A percentile compares a stretch with the other conserved stretches of the same genome.
Conservation (phyloP, 2,888 invertebrate species). For the Patella caerulea region DNA sequence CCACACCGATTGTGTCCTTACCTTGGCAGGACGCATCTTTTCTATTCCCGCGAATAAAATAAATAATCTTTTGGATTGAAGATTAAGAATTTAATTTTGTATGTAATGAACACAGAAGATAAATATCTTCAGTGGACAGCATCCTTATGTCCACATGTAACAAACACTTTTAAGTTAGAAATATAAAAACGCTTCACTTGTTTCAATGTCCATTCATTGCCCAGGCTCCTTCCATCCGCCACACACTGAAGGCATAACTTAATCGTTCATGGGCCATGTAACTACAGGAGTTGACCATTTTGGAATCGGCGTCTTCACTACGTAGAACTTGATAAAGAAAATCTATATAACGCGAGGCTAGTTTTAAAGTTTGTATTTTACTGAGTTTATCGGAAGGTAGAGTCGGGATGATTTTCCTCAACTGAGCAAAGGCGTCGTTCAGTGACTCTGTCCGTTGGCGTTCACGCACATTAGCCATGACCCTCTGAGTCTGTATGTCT, state of each 20-base stretch:
- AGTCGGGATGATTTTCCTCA: constrained; percentile 96
- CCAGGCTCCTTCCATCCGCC: constrained; percentile 98
- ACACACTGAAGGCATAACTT: constrained; percentile 94
- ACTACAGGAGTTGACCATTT: constrained; percentile 38
- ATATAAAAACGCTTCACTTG: too few species aligned
- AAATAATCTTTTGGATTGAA: too few species aligned
- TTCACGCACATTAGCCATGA: constrained; percentile 92
- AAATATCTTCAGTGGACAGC: too few species aligned
- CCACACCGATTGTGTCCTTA: too few species aligned
- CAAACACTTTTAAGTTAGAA: too few species aligned
- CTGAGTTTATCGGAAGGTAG: constrained; percentile 97
- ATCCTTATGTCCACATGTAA: too few species aligned
- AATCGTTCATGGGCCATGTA: constrained; percentile 90
- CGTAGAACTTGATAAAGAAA: constrained; percentile 77
- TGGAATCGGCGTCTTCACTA: constrained; percentile 34
- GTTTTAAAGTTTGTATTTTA: constrained; percentile 96
- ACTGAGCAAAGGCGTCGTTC: constrained; percentile 86
- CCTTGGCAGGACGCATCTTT: too few species aligned
- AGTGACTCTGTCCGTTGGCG: constrained; percentile 75
- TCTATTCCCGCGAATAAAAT: too few species aligned
- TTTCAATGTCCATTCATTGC: constrained; percentile 70
- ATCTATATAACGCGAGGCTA: constrained; percentile 95
- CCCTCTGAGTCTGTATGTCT: constrained; percentile 86
- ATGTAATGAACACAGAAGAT: too few species aligned
- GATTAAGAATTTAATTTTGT: too few species aligned